Evolutionary conservation across 2,797 vertebrate species (phyloP).

Genomic region (Coregonus suidteri): DNA sequence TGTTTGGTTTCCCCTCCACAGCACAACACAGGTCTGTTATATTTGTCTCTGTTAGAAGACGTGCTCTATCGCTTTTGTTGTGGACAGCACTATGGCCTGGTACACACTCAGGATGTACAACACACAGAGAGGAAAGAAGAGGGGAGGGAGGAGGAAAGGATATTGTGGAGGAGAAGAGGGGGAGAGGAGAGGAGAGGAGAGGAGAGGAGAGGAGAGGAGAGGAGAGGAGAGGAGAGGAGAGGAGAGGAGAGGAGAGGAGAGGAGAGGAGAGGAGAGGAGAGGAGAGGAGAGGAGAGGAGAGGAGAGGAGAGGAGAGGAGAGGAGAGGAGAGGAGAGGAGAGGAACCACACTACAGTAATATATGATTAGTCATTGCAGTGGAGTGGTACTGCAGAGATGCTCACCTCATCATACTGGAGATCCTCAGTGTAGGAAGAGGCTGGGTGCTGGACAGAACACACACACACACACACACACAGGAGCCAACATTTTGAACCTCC

Average conservation of each 20-base stretch:
- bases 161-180: too few relatives aligned
- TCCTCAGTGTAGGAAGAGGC: background rate
- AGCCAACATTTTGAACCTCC: background rate
- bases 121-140: too few relatives aligned
- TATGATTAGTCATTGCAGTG: constrained; percentile 55
- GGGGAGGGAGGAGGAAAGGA: background rate
- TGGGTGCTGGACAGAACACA: too few relatives aligned
- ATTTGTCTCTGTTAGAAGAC: too few relatives aligned
- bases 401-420: constrained; percentile 18
- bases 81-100: too few relatives aligned
- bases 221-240: background rate
- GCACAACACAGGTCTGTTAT: too few relatives aligned
- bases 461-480: too few relatives aligned
- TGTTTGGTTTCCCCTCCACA: too few relatives aligned
- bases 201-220: background rate
- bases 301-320: background rate
- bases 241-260: background rate
- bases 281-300: background rate
- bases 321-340: too few relatives aligned
- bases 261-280: background rate
- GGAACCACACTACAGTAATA: background rate
- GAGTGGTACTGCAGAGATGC: constrained; percentile 24
- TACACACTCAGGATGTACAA: too few relatives aligned
- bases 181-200: background rate
- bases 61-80: too few relatives aligned